Percentiles rank a stretch among this genome's conserved stretches.
These are phyloP conservation scores for Zeuzera pyrina DNA, from an alignment of 2,888 invertebrate genomes.

Conservation along the genomic window DNA sequence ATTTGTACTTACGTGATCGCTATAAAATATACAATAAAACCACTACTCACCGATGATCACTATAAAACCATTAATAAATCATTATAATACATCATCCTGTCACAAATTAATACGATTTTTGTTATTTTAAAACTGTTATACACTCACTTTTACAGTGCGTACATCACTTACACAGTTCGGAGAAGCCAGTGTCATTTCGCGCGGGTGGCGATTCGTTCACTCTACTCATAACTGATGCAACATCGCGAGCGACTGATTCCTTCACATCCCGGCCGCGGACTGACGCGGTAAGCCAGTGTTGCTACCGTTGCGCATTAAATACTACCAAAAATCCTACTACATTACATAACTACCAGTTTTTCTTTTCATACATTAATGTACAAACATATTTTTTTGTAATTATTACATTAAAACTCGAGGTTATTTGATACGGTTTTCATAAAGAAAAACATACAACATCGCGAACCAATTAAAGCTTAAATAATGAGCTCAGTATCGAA, in stretches of 20 bases:
- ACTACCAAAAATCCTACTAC: too few species aligned
- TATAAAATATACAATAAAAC: background rate
- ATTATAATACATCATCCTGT: slow-evolving; percentile 43
- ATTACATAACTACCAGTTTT: too few species aligned
- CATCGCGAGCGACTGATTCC: slow-evolving; percentile 38
- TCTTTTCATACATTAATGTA: too few species aligned
- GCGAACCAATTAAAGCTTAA: too few species aligned
- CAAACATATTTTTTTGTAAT: too few species aligned
- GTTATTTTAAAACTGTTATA: slow-evolving; percentile 19
- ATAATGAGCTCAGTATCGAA: too few species aligned
- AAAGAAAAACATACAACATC: too few species aligned
- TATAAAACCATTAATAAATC: slow-evolving; percentile 58
- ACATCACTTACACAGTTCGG: slow-evolving; percentile 25
- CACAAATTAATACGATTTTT: slow-evolving; percentile 1
- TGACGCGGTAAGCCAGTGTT: slow-evolving; percentile 36
- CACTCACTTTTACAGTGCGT: slow-evolving; percentile 48
- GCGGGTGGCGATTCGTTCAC: slow-evolving; percentile 21
- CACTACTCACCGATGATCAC: slow-evolving; percentile 60
- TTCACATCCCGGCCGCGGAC: slow-evolving; percentile 49
- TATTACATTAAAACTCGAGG: too few species aligned
- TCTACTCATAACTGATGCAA: slow-evolving; percentile 33
- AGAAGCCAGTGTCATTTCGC: slow-evolving; percentile 40
- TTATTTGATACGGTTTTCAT: too few species aligned
- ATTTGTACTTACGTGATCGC: background rate
- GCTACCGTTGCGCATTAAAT: too few species aligned